phyloP scores from a whole-genome alignment of 1,140 invertebrate genomes.

The Drosophila paulistorum region DNA sequence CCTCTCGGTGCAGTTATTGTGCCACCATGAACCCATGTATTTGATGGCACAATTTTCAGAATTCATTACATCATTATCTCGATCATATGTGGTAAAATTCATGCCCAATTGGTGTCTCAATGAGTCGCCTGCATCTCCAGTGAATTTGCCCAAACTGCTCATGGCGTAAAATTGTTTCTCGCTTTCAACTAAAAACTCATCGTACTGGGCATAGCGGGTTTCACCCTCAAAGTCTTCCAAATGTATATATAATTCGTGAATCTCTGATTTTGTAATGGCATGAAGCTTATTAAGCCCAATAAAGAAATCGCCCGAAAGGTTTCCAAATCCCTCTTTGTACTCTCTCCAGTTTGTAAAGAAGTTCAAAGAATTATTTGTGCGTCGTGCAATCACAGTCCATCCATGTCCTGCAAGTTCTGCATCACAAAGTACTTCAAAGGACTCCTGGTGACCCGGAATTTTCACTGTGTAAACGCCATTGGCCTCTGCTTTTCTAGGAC shows the following conservation, averaged over 20 bases:
- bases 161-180: constrained; percentile 5
- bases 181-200: constrained; percentile 1
- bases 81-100: constrained; percentile 13
- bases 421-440: constrained; percentile 1
- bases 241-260: constrained; percentile 10
- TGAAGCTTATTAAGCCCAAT: constrained; percentile 16
- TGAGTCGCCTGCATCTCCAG: constrained; percentile 5
- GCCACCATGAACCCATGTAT: constrained; percentile 6
- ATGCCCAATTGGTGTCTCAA: background rate
- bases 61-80: background rate
- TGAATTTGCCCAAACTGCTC: background rate
- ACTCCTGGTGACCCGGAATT: background rate
- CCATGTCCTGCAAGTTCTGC: constrained; percentile 2
- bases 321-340: background rate
- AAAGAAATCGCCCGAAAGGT: background rate
- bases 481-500: background rate
- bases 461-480: constrained; percentile 7
- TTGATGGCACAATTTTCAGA: background rate
- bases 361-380: background rate
- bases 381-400: constrained; percentile 20
- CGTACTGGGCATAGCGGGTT: constrained; percentile 8
- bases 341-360: background rate
- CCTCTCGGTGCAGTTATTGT: constrained; percentile 3
- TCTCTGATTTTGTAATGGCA: constrained; percentile 8
- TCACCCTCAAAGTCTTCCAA: constrained; percentile 3